A percentile compares a stretch with the other conserved stretches of the same genome.
Evolutionary conservation across 2,797 vertebrate species (phyloP).

Genomic region (Setipinna tenuifilis): DNA sequence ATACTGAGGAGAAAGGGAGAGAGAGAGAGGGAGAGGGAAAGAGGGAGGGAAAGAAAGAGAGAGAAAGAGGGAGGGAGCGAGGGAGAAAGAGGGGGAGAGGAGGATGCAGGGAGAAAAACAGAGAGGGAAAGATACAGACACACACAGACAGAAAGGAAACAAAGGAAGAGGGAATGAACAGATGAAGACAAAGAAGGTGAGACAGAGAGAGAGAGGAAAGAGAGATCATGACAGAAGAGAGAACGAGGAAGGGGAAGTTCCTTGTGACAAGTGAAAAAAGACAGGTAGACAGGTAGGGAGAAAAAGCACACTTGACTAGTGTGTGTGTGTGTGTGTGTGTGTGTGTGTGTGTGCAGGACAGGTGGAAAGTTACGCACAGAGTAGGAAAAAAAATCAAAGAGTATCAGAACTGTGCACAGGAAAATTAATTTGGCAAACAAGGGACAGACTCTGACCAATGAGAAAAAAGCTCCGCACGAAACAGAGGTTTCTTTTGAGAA

Average conservation of each 20-base stretch:
- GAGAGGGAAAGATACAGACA: slow-evolving; percentile 52
- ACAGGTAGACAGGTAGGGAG: not conserved
- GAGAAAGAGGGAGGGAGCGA: slow-evolving; percentile 38
- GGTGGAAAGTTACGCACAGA: not conserved
- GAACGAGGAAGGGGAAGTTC: not conserved
- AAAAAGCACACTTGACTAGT: not conserved
- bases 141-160: slow-evolving; percentile 47
- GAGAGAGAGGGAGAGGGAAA: slow-evolving; percentile 68
- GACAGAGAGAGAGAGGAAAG: not conserved
- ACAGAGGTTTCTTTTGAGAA: not conserved
- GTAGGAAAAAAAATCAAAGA: not conserved
- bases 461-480: not conserved
- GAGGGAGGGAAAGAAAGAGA: slow-evolving; percentile 48
- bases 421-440: not conserved
- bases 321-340: slow-evolving; percentile 1
- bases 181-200: slow-evolving; percentile 15
- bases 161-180: slow-evolving; percentile 28
- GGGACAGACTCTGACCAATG: not conserved
- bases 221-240: not conserved
- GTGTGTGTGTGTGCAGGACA: not conserved
- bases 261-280: slow-evolving; percentile 12
- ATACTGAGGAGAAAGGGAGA: slow-evolving; percentile 92
- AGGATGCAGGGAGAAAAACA: slow-evolving; percentile 41
- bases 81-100: slow-evolving; percentile 33
- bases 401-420: not conserved